Evolutionary conservation across 1,140 invertebrate species (phyloP).

Genomic region (Tetramorium parvispinum): DNA sequence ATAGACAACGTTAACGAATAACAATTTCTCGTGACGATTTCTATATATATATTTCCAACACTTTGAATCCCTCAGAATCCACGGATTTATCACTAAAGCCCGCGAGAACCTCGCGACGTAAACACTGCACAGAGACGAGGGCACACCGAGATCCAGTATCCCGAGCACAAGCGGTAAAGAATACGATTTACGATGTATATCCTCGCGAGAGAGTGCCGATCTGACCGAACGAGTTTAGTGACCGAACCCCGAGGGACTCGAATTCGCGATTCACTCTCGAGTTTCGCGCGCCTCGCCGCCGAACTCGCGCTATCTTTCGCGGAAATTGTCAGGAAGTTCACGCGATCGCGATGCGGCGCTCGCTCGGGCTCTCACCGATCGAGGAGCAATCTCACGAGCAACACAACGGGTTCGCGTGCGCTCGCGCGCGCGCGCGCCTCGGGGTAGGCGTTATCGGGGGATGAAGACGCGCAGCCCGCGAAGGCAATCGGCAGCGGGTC

Average conservation of each 20-base stretch:
- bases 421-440: conserved; percentile 24
- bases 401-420: conserved; percentile 23
- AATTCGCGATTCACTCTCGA: conserved; percentile 14
- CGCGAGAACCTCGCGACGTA: not conserved
- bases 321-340: conserved; percentile 42
- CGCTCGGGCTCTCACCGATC: conserved; percentile 19
- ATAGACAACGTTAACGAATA: not conserved
- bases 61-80: conserved; percentile 30
- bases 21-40: not conserved
- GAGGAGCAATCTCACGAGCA: conserved; percentile 32
- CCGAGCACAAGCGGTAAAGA: conserved; percentile 2
- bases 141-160: not conserved
- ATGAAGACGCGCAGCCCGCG: not conserved
- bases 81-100: conserved; percentile 36
- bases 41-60: not conserved
- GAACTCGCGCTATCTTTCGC: conserved; percentile 49
- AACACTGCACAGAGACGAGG: conserved; percentile 42
- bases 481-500: not conserved
- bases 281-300: conserved; percentile 75
- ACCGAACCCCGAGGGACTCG: not conserved
- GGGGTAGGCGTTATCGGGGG: conserved; percentile 20
- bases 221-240: conserved; percentile 22
- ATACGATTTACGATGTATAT: conserved; percentile 12
- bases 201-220: conserved; percentile 4
- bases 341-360: conserved; percentile 40